Conservation (phyloP, 2,797 vertebrate species). For the Pseudochromis fuscus region DNA sequence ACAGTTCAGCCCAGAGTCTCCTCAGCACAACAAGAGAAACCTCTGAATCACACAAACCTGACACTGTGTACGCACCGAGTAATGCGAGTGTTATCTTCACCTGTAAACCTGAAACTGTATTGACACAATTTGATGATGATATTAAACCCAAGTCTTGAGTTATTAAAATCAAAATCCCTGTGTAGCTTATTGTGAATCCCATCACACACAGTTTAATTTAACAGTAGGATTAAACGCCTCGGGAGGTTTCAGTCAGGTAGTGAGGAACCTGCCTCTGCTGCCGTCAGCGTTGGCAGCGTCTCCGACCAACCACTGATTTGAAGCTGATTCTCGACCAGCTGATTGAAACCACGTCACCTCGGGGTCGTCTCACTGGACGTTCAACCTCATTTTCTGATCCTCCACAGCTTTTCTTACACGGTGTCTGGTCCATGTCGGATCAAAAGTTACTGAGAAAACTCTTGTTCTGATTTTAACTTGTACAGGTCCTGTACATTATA, state of each 20-base stretch:
- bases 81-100: neutral
- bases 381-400: neutral
- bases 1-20: neutral
- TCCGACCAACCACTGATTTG: slow-evolving; percentile 8
- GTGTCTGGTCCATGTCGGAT: neutral
- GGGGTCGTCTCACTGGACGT: neutral
- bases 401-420: neutral
- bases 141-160: neutral
- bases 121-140: neutral
- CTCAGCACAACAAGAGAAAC: neutral
- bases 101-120: slow-evolving; percentile 10
- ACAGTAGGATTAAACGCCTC: slow-evolving; percentile 1
- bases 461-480: too few species aligned
- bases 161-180: slow-evolving; percentile 10
- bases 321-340: neutral
- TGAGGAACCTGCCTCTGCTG: neutral
- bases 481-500: too few species aligned
- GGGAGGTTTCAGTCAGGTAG: neutral
- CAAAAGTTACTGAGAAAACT: neutral
- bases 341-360: neutral
- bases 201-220: slow-evolving; percentile 14
- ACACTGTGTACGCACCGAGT: neutral
- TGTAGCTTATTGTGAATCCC: slow-evolving; percentile 2
- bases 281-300: neutral
- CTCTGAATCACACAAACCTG: neutral